Evolutionary conservation across 2,113 vertebrate species (phyloP).

Genomic region (Aegypius monachus): DNA sequence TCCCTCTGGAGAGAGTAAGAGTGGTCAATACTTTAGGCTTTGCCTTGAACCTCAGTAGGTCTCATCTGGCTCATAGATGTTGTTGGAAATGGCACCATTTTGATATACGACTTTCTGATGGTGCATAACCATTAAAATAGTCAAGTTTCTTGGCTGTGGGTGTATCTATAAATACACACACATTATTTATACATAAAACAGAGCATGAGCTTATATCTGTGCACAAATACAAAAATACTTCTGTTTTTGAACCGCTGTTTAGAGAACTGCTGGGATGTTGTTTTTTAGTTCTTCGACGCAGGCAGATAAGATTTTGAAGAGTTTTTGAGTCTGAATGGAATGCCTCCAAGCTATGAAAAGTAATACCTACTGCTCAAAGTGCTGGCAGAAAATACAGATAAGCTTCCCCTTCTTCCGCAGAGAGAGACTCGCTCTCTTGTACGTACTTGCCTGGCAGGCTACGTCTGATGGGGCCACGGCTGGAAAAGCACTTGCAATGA

Average conservation of each 20-base stretch:
- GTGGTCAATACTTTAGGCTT: background rate
- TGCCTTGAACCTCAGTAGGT: background rate
- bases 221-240: background rate
- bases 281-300: rapidly evolving
- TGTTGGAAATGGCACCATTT: rapidly evolving
- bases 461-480: rapidly evolving
- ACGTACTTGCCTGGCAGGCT: background rate
- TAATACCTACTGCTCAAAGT: background rate
- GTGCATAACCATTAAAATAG: background rate
- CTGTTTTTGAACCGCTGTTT: background rate
- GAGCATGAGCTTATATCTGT: background rate
- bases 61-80: rapidly evolving
- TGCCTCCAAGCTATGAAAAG: background rate
- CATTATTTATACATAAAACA: background rate
- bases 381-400: background rate
- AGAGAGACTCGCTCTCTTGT: background rate
- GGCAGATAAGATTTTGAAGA: background rate
- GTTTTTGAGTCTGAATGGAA: background rate
- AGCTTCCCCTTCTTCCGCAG: background rate
- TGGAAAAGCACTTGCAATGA: background rate
- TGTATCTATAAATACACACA: background rate
- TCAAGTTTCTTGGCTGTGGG: background rate
- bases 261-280: background rate
- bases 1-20: background rate
- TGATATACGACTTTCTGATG: background rate